These are phyloP conservation scores for Drymodes brunneopygia DNA, from an alignment of 2,113 vertebrate species.

Conservation along the genomic window DNA sequence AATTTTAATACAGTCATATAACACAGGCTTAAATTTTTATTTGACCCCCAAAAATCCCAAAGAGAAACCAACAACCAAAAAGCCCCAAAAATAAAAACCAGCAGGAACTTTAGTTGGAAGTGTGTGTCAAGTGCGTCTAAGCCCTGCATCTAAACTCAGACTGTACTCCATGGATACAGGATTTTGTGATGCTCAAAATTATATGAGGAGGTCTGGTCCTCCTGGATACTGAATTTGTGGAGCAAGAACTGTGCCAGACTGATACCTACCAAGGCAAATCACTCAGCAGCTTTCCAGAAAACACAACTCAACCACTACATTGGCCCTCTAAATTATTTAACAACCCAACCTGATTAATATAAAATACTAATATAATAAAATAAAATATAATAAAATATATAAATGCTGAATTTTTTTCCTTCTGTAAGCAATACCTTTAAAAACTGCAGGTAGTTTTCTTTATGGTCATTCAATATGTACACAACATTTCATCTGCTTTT, in stretches of 20 bases:
- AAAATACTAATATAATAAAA: no score
- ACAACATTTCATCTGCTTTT: background rate
- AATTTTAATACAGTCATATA: background rate
- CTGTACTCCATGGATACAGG: background rate
- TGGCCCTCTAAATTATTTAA: background rate
- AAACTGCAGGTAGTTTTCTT: background rate
- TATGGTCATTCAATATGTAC: background rate
- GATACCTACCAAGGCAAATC: background rate
- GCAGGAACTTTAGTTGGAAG: background rate
- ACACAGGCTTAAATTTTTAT: background rate
- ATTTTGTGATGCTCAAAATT: background rate
- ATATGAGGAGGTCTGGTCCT: background rate
- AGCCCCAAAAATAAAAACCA: background rate
- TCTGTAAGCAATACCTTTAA: background rate
- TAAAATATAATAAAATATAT: no score
- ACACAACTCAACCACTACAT: background rate
- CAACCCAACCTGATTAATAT: background rate
- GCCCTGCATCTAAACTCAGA: background rate
- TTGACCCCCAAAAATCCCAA: background rate
- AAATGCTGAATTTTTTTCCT: background rate
- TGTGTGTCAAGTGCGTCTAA: background rate
- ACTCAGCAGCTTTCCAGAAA: background rate
- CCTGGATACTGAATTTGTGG: background rate
- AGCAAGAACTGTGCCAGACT: background rate
- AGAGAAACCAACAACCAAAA: background rate